Percentiles rank a stretch among this genome's conserved stretches.
Conservation (phyloP, 1,140 invertebrate genomes). For the Scaptomyza graminum region DNA sequence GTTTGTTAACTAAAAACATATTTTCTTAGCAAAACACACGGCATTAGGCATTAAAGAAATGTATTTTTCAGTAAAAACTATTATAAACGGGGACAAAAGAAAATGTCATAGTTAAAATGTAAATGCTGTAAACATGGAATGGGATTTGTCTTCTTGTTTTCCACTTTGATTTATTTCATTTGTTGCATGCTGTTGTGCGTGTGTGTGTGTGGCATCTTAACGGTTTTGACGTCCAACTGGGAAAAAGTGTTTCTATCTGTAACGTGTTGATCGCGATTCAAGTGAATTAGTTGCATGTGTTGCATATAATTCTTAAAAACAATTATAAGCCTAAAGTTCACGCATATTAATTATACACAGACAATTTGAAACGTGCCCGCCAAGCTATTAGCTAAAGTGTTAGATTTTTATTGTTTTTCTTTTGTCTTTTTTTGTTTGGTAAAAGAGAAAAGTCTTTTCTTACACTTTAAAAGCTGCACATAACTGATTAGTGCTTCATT, state of each 20-base stretch:
- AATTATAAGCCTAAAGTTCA: not conserved
- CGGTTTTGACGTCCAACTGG: conserved; percentile 16
- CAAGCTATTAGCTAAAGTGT: conserved; percentile 7
- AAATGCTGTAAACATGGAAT: not conserved
- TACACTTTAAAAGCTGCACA: conserved; percentile 23
- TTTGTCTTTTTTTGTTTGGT: not conserved
- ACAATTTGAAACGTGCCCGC: conserved; percentile 12
- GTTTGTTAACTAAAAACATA: too few relatives aligned
- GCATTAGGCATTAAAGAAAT: too few relatives aligned
- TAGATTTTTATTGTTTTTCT: conserved; percentile 11
- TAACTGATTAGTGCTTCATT: conserved; percentile 47
- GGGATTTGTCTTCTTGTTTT: conserved; percentile 12
- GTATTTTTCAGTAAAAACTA: too few relatives aligned
- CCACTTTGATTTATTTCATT: conserved; percentile 24
- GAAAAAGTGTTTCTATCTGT: conserved; percentile 26
- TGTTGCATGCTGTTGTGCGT: conserved; percentile 9
- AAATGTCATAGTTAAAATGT: not conserved
- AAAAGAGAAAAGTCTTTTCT: conserved; percentile 26
- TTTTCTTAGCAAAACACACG: too few relatives aligned
- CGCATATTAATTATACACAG: conserved; percentile 3
- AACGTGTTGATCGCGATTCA: conserved; percentile 12
- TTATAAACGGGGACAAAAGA: not conserved
- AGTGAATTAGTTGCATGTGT: conserved; percentile 17
- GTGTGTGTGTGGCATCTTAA: conserved; percentile 14
- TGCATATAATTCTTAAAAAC: conserved; percentile 20